Percentiles rank a stretch among this genome's conserved stretches.
Evolutionary conservation across 35 echinoderm and acorn worm species (phyloP).

Genomic region (Antedon bifida): DNA sequence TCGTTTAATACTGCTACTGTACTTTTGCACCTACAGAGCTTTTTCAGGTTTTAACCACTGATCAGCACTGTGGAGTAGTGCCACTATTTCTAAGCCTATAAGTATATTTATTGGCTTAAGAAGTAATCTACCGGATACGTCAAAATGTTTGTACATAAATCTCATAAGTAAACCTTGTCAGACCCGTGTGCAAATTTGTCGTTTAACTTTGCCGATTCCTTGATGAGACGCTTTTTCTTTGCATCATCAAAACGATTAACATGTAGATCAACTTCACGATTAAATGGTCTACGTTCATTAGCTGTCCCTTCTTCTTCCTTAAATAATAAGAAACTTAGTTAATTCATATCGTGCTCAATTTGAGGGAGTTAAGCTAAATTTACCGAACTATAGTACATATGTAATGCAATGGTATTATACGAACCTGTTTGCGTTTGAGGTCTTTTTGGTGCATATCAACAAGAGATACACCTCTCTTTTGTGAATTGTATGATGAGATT

Average conservation of each 20-base stretch:
- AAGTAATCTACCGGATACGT: too few relatives aligned
- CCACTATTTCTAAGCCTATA: too few relatives aligned
- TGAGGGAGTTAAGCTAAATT: too few relatives aligned
- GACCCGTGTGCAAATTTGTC: constrained; percentile 64
- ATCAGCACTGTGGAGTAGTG: too few relatives aligned
- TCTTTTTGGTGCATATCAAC: constrained; percentile 70
- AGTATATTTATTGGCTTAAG: too few relatives aligned
- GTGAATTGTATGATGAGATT: constrained; percentile 29
- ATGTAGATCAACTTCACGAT: constrained; percentile 78
- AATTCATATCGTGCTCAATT: too few relatives aligned
- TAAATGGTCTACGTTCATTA: constrained; percentile 67
- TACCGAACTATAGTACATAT: too few relatives aligned
- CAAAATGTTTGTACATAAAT: too few relatives aligned
- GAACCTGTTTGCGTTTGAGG: constrained; percentile 54
- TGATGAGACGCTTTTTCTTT: constrained; percentile 63
- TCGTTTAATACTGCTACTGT: too few relatives aligned
- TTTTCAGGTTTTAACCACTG: too few relatives aligned
- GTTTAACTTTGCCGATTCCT: constrained; percentile 70
- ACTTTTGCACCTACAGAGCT: too few relatives aligned
- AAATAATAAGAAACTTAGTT: neutral
- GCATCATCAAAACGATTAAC: constrained; percentile 95
- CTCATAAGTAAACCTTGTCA: constrained; percentile 34
- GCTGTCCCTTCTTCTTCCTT: constrained; percentile 30
- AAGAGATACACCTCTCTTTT: constrained; percentile 31
- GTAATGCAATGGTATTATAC: neutral